Evolutionary conservation across 2,113 vertebrate genomes (phyloP), one percentile per base, ranked within the genome.

Genomic region (Menura novaehollandiae): DNA sequence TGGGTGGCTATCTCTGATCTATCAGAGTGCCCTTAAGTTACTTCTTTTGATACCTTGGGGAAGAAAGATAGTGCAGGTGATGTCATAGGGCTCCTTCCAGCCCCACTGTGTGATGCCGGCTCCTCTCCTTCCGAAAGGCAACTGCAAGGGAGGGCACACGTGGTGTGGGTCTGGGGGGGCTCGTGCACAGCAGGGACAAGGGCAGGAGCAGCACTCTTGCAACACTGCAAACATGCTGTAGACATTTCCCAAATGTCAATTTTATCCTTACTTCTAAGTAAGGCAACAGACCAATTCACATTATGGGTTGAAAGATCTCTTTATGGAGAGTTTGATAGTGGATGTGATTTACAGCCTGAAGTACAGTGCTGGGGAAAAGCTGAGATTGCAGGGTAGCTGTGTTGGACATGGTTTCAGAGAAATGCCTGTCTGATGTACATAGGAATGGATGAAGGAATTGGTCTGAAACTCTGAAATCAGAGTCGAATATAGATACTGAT

Each of bases 1-100:
- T 95, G 95, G 91, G 95, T 97, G 95, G 96, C 94, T 96, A 96
- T 96, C 92, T 97, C 84, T 91, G 84, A 89, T 91, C 73, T 84
- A 88, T 91, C 75, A 91, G 72, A 60, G 51, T 94, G 92, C 68
- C 92, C 92, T 95, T 86, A 93, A 93, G 78, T 95, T 86, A 81
- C 91, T 96, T 67, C 86, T 93, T 86, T 81, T 80, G 86, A 92
- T 94, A 95, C 73, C 91, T 63, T 96, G 94, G 89, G 92, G 91
- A 91, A 92, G 89, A 88, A 88, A 95, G 94, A 86, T 89, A 86
- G 86, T 0, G 1, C 39, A 55, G 91, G 60, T 93, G 95, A 91
- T 94, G 96, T 74, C 93, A 94, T 9, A 85, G 33, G 71, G 58
- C 85, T 92, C 77, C 47, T 94, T 97, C 76, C 80, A 93, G 71